Evolutionary conservation across 2,113 vertebrate genomes (phyloP), one percentile per base, ranked within the genome.

Genomic region (Xiphias gladius): DNA sequence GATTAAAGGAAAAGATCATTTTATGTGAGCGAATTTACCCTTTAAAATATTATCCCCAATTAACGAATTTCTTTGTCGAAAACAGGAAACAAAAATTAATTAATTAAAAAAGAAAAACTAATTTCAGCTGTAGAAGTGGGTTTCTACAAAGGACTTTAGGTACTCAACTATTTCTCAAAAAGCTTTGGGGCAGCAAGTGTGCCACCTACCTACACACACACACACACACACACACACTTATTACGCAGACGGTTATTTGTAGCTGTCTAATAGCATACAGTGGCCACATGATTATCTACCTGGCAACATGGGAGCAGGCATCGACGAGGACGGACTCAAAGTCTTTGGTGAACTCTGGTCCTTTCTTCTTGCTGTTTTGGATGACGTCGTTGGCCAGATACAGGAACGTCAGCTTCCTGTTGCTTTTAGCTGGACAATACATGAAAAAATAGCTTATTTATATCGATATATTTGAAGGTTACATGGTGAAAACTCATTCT

Each of bases 331-430:
- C 98, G 9, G 96, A 94, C 86, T 99, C 98, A 85, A 99, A 99
- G 73, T 99, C 98, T 90, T 97, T 96, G 4, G 98, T 95, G 86
- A 99, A 99, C 87, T 99, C 98, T 0, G 98, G 98, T 32, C 98
- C 98, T 95, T 99, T 99, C 88, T 98, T 97, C 92, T 99, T 99
- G 91, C 98, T 99, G 96, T 99, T 99, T 94, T 99, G 98, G 88
- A 99, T 99, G 73, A 99, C 98, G 88, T 99, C 98, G 0, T 99
- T 99, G 19, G 98, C 98, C 79, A 99, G 94, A 88, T 99, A 99
- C 0, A 99, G 95, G 93, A 99, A 99, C 7, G 98, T 99, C 87
- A 99, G 94, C 55, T 99, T 99, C 91, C 98, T 95, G 92, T 90
- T 97, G 16, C 94, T 96, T 92, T 99, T 99, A 61, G 98, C 98